Conservation (phyloP, 2,113 vertebrate genomes). For the Leiothrix lutea region DNA sequence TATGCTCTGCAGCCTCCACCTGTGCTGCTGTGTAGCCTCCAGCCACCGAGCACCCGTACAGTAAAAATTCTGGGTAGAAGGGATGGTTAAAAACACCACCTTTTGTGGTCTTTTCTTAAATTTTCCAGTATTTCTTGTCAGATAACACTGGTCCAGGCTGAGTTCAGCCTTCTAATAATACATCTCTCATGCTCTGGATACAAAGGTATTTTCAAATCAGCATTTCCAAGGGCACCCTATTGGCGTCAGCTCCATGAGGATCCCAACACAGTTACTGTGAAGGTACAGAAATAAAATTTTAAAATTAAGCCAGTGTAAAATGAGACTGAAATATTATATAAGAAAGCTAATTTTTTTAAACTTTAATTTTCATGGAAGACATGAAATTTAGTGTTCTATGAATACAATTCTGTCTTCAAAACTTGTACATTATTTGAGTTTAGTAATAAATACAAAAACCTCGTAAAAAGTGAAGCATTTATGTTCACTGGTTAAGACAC, state of each 20-base stretch:
- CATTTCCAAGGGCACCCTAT: no score
- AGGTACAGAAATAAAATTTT: neutral
- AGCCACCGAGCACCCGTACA: accelerated
- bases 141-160: neutral
- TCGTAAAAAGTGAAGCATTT: neutral
- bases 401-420: neutral
- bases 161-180: neutral
- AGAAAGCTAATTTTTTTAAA: neutral
- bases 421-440: neutral
- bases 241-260: neutral
- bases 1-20: neutral
- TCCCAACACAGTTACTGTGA: neutral
- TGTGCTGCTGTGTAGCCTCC: neutral
- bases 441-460: neutral
- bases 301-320: neutral
- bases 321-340: neutral
- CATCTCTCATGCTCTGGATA: accelerated
- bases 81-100: neutral
- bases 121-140: neutral
- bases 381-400: neutral
- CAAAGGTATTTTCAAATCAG: neutral
- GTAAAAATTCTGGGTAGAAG: neutral
- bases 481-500: neutral
- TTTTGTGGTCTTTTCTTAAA: neutral
- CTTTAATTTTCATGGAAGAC: neutral